These are phyloP conservation scores for Actenoides lindsayi DNA, from an alignment of 2,113 vertebrate species.

Conservation along the genomic window DNA sequence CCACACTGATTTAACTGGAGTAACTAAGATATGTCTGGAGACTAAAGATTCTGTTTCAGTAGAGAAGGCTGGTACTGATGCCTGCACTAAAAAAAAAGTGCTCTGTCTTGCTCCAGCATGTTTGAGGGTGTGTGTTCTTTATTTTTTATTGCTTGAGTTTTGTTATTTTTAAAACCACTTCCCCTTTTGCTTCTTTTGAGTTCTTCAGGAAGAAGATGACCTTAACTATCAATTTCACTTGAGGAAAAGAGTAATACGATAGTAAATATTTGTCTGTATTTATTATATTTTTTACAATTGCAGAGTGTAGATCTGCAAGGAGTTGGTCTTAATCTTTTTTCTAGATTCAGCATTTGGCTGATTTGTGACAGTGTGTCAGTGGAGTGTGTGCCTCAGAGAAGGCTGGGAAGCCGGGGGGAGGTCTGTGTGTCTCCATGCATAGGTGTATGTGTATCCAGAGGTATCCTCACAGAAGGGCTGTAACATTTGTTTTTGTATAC, in stretches of 20 bases:
- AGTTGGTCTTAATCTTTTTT: background rate
- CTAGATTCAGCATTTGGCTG: slow-evolving; percentile 27
- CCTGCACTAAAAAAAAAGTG: background rate
- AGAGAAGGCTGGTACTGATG: background rate
- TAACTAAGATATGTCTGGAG: background rate
- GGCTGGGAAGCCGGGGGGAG: background rate
- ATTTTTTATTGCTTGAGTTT: background rate
- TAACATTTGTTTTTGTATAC: background rate
- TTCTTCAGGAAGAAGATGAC: background rate
- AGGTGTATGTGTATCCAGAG: background rate
- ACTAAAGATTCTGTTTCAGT: background rate
- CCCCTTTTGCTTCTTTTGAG: background rate
- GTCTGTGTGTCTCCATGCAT: background rate
- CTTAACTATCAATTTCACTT: background rate
- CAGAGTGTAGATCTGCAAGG: slow-evolving; percentile 1
- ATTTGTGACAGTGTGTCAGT: background rate
- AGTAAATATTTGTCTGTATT: background rate
- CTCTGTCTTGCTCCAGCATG: background rate
- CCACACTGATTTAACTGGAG: background rate
- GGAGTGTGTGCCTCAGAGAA: background rate
- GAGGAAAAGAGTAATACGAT: background rate
- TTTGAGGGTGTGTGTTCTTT: background rate
- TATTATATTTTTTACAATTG: background rate
- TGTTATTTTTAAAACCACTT: background rate
- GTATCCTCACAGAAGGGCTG: background rate